Evolutionary conservation across 2,888 invertebrate species (phyloP).

Genomic region (Ditula angustiorana): DNA sequence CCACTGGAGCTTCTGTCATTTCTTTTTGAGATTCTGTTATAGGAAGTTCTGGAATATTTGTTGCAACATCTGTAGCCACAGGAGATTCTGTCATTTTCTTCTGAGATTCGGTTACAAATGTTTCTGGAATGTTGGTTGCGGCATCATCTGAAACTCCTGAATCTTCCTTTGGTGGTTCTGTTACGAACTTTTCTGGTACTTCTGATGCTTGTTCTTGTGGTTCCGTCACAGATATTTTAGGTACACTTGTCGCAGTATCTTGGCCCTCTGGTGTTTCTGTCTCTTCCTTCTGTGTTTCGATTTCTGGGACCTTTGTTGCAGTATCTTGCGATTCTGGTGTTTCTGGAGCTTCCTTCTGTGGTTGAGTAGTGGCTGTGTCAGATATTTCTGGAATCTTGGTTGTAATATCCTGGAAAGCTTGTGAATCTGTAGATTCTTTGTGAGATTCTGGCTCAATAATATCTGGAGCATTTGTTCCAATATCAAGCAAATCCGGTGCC

Average conservation of each 20-base stretch:
- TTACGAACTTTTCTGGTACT: not conserved
- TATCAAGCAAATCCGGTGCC: not conserved
- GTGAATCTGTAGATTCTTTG: conserved; percentile 1
- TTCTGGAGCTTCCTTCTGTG: conserved; percentile 2
- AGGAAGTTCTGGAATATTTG: not conserved
- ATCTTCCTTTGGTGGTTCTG: not conserved
- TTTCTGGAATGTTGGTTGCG: not conserved
- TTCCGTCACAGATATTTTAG: conserved; percentile 6
- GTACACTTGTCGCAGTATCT: not conserved
- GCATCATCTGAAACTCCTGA: conserved; percentile 3
- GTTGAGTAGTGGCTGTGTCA: not conserved
- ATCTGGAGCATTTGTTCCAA: not conserved
- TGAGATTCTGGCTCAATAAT: not conserved
- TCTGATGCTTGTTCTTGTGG: conserved; percentile 23
- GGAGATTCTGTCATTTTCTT: conserved; percentile 2
- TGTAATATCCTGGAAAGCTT: conserved; percentile 1
- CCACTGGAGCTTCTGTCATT: conserved; percentile 5
- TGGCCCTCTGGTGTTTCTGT: not conserved
- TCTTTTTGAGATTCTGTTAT: not conserved
- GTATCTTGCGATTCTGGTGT: conserved; percentile 6
- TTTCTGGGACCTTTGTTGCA: conserved; percentile 24
- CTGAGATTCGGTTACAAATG: not conserved
- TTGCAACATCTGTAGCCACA: not conserved
- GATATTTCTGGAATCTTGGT: not conserved
- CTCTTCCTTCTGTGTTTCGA: not conserved